A percentile compares a stretch with the other conserved stretches of the same genome.
phyloP scores from a whole-genome alignment of 2,888 invertebrate species.

The Ophion ventricosus region DNA sequence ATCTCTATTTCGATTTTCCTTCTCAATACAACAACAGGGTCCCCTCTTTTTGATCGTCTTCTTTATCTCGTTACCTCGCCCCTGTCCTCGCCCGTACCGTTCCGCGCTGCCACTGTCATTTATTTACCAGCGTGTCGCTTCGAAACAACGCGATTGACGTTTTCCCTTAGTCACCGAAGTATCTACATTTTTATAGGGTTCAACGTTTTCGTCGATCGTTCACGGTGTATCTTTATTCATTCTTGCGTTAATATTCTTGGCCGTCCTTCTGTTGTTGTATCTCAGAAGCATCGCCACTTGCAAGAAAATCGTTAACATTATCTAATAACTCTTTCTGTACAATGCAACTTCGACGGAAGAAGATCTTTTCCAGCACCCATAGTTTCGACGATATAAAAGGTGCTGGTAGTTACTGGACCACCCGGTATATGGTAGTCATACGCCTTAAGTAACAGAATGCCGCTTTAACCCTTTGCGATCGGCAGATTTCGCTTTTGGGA shows the following conservation, averaged over 20 bases:
- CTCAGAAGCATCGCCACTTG: background rate
- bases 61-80: slow-evolving; percentile 27
- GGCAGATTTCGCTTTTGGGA: no score
- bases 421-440: no score
- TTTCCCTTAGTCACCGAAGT: background rate
- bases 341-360: background rate
- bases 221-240: no score
- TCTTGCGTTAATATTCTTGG: background rate
- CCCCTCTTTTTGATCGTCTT: slow-evolving; percentile 22
- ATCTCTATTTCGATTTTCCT: slow-evolving; percentile 73
- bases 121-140: background rate
- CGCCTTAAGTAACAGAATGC: no score
- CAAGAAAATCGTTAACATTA: background rate
- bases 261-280: background rate
- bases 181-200: background rate
- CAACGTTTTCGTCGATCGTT: background rate
- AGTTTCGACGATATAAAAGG: background rate
- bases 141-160: background rate
- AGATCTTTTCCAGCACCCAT: background rate
- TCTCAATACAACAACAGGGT: slow-evolving; percentile 25
- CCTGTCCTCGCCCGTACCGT: slow-evolving; percentile 11
- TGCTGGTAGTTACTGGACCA: no score
- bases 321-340: background rate
- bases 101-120: slow-evolving; percentile 38
- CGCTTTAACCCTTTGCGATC: no score